phyloP scores from a whole-genome alignment of 2,888 invertebrate genomes.

The Mythimna impura region DNA sequence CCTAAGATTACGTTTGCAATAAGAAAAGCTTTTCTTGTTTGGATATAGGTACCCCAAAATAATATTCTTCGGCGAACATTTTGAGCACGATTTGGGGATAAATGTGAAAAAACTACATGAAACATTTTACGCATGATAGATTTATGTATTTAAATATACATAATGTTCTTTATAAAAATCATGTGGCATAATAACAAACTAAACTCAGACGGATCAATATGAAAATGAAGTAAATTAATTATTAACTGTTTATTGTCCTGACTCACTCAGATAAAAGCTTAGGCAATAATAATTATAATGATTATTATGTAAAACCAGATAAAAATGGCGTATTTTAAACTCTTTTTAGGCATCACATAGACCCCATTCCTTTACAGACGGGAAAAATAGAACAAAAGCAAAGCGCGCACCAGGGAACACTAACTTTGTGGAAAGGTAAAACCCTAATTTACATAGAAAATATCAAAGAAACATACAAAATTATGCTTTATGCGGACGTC shows the following conservation, averaged over 20 bases:
- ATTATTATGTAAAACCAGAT: conserved; percentile 9
- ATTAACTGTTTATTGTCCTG: conserved; percentile 23
- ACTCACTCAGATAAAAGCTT: conserved; percentile 27
- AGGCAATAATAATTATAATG: conserved; percentile 13
- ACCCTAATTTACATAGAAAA: conserved; percentile 50
- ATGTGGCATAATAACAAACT: background rate
- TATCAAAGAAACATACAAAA: conserved; percentile 47
- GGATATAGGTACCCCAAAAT: conserved; percentile 4
- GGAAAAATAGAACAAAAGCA: conserved; percentile 65
- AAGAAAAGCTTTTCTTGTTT: conserved; percentile 42
- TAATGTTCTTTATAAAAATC: background rate
- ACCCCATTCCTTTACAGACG: conserved; percentile 65
- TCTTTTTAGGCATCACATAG: conserved; percentile 39
- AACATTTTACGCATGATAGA: background rate
- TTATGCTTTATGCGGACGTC: conserved; percentile 42
- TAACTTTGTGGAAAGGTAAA: conserved; percentile 64
- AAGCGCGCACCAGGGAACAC: conserved; percentile 71
- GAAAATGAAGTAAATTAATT: conserved; percentile 15
- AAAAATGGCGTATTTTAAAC: conserved; percentile 8
- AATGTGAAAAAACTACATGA: background rate
- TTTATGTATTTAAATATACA: background rate
- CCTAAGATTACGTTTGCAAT: conserved; percentile 39
- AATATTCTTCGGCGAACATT: conserved; percentile 1
- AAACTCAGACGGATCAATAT: conserved; percentile 13
- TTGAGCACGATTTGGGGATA: background rate